Percentiles rank a stretch among this genome's conserved stretches.
Conservation (phyloP, 2,113 vertebrate genomes). For the Sinocyclocheilus grahami region DNA sequence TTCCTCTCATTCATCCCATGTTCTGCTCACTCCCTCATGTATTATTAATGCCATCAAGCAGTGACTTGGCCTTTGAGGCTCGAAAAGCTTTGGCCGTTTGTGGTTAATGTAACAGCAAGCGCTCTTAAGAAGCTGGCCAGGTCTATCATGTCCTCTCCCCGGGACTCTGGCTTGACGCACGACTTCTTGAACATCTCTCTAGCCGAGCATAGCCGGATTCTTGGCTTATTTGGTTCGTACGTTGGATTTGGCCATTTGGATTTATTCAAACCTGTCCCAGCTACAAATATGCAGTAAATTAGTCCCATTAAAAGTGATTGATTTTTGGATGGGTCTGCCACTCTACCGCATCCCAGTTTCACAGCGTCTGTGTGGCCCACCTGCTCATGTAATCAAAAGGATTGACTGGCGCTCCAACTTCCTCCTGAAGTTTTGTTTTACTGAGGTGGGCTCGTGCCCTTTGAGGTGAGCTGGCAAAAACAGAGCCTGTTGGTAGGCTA, state of each 20-base stretch:
- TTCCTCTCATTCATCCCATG: slow-evolving; percentile 59
- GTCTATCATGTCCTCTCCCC: slow-evolving; percentile 33
- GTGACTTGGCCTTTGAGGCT: slow-evolving; percentile 35
- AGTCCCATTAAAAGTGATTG: slow-evolving; percentile 40
- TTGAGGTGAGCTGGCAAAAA: slow-evolving; percentile 26
- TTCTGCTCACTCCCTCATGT: slow-evolving; percentile 48
- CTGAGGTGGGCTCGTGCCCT: slow-evolving; percentile 32
- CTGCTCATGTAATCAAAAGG: slow-evolving; percentile 34
- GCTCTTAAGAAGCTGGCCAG: background rate
- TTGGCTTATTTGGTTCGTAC: slow-evolving; percentile 2
- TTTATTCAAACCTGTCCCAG: slow-evolving; percentile 24
- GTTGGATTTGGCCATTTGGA: slow-evolving; percentile 22
- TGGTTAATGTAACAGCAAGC: slow-evolving; percentile 13
- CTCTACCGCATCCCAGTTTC: background rate
- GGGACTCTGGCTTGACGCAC: slow-evolving; percentile 24
- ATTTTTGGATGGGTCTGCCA: slow-evolving; percentile 1
- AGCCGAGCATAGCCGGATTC: background rate
- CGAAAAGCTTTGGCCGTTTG: slow-evolving; percentile 44
- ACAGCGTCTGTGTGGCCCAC: slow-evolving; percentile 5
- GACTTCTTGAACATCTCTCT: slow-evolving; percentile 1
- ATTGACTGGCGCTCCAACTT: slow-evolving; percentile 37
- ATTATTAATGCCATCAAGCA: slow-evolving; percentile 54
- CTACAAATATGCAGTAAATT: slow-evolving; percentile 30
- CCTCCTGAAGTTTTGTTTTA: background rate
- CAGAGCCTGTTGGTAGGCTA: background rate